phyloP scores from a whole-genome alignment of 2,888 invertebrate species.

The Lepidocyrtoides sp. region DNA sequence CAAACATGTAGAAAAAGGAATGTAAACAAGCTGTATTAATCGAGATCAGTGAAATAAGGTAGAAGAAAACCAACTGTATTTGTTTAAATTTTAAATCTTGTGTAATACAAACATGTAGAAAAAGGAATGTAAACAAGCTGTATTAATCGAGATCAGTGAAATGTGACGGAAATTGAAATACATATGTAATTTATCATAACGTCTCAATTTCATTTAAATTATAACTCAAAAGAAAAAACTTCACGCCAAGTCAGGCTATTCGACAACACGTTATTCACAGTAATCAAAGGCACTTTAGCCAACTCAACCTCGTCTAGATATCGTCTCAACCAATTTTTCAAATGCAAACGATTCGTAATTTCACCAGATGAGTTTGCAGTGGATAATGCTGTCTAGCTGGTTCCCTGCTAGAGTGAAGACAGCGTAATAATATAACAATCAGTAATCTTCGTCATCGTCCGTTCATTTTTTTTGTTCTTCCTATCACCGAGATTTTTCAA shows the following conservation, averaged over 20 bases:
- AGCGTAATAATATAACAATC: constrained; percentile 37
- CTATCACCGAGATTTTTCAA: constrained; percentile 40
- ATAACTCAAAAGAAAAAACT: constrained; percentile 20
- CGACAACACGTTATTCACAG: background rate
- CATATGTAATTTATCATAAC: constrained; percentile 59
- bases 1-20: background rate
- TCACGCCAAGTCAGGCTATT: constrained; percentile 6
- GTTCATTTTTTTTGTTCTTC: constrained; percentile 20
- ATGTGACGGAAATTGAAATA: constrained; percentile 70
- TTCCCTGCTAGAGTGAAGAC: constrained; percentile 15
- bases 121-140: background rate
- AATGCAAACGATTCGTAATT: constrained; percentile 13
- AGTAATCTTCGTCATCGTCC: constrained; percentile 45
- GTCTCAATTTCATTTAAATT: constrained; percentile 66
- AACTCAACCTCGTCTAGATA: background rate
- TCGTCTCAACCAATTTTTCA: background rate
- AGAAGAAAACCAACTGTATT: background rate
- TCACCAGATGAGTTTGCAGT: constrained; percentile 31
- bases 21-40: background rate
- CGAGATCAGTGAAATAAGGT: constrained; percentile 56
- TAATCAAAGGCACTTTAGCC: background rate
- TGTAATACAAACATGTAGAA: background rate
- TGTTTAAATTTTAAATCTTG: background rate
- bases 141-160: constrained; percentile 38
- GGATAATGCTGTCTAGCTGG: constrained; percentile 51